phyloP scores from a whole-genome alignment of 2,888 invertebrate genomes.

The Corbicula japonica region DNA sequence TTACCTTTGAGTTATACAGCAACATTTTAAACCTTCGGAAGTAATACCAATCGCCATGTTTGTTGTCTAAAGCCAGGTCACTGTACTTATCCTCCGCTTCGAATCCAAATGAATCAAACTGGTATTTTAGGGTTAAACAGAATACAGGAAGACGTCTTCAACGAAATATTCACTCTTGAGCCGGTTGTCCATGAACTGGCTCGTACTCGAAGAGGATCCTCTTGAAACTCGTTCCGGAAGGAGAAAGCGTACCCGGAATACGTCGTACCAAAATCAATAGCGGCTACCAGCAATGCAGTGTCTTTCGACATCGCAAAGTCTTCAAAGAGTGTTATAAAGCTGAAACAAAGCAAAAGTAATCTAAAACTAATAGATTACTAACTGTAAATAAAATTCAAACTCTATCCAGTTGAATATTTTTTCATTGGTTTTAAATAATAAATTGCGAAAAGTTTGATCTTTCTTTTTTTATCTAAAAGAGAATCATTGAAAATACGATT shows the following conservation, averaged over 20 bases:
- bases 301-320: conserved; percentile 1
- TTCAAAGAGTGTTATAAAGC: too few relatives aligned
- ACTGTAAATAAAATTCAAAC: too few relatives aligned
- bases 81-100: conserved; percentile 54
- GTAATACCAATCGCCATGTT: conserved; percentile 48
- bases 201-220: conserved; percentile 37
- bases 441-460: too few relatives aligned
- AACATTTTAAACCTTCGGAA: conserved; percentile 56
- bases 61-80: conserved; percentile 34
- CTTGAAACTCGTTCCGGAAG: conserved; percentile 43
- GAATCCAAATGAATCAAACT: conserved; percentile 56
- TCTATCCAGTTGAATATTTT: too few relatives aligned
- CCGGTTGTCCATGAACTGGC: conserved; percentile 47
- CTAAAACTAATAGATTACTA: too few relatives aligned
- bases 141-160: conserved; percentile 54
- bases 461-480: too few relatives aligned
- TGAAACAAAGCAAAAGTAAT: too few relatives aligned
- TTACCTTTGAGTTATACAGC: conserved; percentile 39
- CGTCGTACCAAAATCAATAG: conserved; percentile 60
- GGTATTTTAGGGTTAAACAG: conserved; percentile 34
- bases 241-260: conserved; percentile 59
- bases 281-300: conserved; percentile 24
- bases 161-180: conserved; percentile 31
- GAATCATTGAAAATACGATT: too few relatives aligned
- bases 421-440: too few relatives aligned